Evolutionary conservation across 2,888 invertebrate species (phyloP), one percentile per base, ranked within the genome.

Genomic region (Eumerus sabulonum): DNA sequence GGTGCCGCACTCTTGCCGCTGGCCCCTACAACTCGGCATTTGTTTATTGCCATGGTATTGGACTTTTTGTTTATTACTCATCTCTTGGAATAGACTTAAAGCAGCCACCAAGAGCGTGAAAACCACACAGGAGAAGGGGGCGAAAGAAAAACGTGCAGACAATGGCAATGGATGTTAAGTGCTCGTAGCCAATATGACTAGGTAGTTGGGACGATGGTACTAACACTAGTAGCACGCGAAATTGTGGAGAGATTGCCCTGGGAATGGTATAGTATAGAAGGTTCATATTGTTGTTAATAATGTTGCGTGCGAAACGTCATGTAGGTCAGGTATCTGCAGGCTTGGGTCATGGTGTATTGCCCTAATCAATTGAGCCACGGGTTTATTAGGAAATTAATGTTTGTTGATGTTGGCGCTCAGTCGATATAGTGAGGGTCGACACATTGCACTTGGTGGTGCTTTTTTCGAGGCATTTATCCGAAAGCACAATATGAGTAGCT

Each of bases 31-130:
- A 11, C 36, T 62, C 45, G 62, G 48, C 27, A 50, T 42, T 62
- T 16, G 14, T n/a, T 51, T 64, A n/a, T 64, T 62, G 74, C 53
- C 19, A 35, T 50, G 12, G 42, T 45, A 35, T 57, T 42, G 18
- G 16, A 13, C 73, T 77, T 67, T 62, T 77, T 73, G 47, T 72
- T 45, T 67, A 51, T 53, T 68, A 50, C 40, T 17, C 57, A 62
- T 48, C 60, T 35, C 38, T 56, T 42, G 50, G 54, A 56, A 54
- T 45, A 35, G n/a, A 17, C 7, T 13, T 50, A 13, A 7, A 27
- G 7, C 7, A 7, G 27, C 7, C 7, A 7, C 11, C 17, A 12
- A 14, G 7, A 13, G 9, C 16, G 35, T 45, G 27, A 62, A 11
- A 45, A 63, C 9, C 18, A 42, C 44, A 27, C 27, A 7, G 27